These are phyloP conservation scores for Limosa lapponica DNA, from an alignment of 2,797 vertebrate species.

Conservation along the genomic window DNA sequence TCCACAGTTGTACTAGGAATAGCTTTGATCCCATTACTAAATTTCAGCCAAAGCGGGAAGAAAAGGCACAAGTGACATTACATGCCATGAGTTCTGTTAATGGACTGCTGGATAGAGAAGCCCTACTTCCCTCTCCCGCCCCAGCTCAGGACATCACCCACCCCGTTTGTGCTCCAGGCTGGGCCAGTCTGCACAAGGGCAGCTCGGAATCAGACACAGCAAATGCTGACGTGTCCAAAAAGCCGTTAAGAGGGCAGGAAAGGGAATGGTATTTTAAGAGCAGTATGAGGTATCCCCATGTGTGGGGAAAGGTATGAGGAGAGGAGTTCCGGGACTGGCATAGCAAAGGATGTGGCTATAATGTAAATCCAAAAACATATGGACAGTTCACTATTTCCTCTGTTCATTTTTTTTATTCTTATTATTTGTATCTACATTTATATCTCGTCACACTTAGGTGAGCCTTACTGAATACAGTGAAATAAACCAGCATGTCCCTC, in stretches of 20 bases:
- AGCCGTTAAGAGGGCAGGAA: not conserved
- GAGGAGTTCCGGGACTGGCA: not conserved
- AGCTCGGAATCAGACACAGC: not conserved
- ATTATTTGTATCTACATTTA: not conserved
- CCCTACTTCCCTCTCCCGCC: not conserved
- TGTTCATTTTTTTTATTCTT: not conserved
- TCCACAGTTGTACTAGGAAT: no score
- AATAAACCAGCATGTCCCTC: not conserved
- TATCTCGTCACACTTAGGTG: not conserved
- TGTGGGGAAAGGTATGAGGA: not conserved
- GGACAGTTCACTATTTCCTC: not conserved
- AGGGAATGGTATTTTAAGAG: not conserved
- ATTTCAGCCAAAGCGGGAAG: not conserved
- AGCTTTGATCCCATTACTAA: not conserved
- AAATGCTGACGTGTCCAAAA: not conserved
- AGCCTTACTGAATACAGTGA: not conserved
- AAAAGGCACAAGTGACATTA: not conserved
- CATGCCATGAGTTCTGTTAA: not conserved
- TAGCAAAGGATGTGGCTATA: not conserved
- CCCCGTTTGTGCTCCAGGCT: not conserved
- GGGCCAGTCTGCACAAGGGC: not conserved
- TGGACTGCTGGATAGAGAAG: not conserved
- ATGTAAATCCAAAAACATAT: not conserved
- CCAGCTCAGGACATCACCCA: not conserved
- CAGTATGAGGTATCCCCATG: not conserved